Evolutionary conservation across 2,888 invertebrate species (phyloP), one percentile per base, ranked within the genome.

Genomic region (Phragmatobia fuliginosa): DNA sequence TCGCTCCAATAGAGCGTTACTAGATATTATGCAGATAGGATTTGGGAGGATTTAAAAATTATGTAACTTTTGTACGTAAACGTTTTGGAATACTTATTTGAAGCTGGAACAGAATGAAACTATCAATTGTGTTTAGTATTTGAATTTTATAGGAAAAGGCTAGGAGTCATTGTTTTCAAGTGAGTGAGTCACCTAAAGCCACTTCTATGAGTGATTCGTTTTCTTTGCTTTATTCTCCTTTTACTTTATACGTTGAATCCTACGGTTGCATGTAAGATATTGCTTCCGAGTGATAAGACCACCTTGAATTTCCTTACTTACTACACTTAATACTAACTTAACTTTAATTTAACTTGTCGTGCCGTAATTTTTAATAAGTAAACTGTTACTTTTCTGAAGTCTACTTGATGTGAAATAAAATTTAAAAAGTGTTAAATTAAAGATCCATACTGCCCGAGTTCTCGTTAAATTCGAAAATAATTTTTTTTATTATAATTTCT

Each of bases 11-110:
- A 80, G 80, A 77, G 68, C 77, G 74, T 71, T 66, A 72, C 75
- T 73, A 52, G 71, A 68, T 77, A 78, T 82, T 73, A 83, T 77
- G 75, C 69, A 79, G 79, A 83, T 82, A 73, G 65, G 75, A 76
- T 79, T 75, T 67, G 62, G 49, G 69, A 75, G 70, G 76, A 72
- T 78, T 78, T 77, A 73, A 76, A 76, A 81, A 75, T 76, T 70
- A 76, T 67, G 59, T 76, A 73, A 60, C 71, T 71, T 73, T 77
- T 74, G 66, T 79, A 73, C 65, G 68, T 69, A 72, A 81, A 81
- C 60, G 76, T 71, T 76, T 56, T 73, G 68, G 28, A 61, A 72
- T 74, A 67, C 72, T 45, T 41, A 36, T 68, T 38, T 58, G 45
- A 61, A 72, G 64, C 63, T 21, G 58, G 60, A 33, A 45, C 14